Percentiles rank a stretch among this genome's conserved stretches.
Evolutionary conservation across 2,113 vertebrate species (phyloP).

Genomic region (Mandrillus leucophaeus): DNA sequence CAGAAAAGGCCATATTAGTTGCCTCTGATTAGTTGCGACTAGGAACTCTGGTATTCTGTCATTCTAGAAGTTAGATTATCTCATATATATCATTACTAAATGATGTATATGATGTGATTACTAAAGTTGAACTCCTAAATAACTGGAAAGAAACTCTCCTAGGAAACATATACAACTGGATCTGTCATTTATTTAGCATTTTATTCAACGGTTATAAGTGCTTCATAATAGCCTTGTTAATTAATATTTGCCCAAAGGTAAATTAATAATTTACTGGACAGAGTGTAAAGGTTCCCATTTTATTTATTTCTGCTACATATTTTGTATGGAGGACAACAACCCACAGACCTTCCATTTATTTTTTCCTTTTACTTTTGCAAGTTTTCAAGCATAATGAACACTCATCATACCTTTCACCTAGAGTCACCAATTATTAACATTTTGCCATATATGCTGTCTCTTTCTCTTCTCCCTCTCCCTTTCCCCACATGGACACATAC

Average conservation of each 20-base stretch:
- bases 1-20: background rate
- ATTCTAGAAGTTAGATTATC: background rate
- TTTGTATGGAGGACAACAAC: background rate
- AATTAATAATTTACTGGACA: slow-evolving; percentile 13
- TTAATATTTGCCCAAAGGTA: background rate
- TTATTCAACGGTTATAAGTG: background rate
- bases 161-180: background rate
- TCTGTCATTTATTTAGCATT: slow-evolving; percentile 25
- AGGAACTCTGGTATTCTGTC: background rate
- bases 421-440: background rate
- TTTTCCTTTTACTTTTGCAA: slow-evolving; percentile 17
- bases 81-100: background rate
- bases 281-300: background rate
- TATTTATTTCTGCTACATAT: background rate
- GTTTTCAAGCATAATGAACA: background rate
- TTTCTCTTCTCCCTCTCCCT: background rate
- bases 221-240: background rate
- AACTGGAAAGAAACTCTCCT: background rate
- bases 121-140: background rate
- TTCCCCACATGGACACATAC: background rate
- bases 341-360: background rate
- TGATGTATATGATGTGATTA: background rate
- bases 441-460: background rate
- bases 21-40: background rate
- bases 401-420: background rate